Evolutionary conservation across 2,888 invertebrate genomes (phyloP).

Genomic region (Resseliella maxima): DNA sequence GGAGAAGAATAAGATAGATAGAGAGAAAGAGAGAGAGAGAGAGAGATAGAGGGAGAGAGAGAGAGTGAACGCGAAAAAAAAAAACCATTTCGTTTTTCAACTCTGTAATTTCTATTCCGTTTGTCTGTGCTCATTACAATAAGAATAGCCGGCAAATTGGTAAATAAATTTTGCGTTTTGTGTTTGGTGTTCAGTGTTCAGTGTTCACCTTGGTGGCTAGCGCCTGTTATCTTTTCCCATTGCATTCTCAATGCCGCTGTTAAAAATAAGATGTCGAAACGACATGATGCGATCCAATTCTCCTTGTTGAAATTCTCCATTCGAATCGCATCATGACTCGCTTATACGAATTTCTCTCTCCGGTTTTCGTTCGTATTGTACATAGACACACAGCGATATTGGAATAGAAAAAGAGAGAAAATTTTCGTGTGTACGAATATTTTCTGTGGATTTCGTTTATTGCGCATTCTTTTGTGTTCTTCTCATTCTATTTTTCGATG

Average conservation of each 20-base stretch:
- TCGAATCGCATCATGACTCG: not conserved
- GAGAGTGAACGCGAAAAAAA: no score
- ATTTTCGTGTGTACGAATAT: not conserved
- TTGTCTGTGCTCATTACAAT: conserved; percentile 28
- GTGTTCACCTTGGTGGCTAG: not conserved
- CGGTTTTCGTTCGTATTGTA: not conserved
- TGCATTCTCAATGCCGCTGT: not conserved
- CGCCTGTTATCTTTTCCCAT: not conserved
- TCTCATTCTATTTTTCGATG: not conserved
- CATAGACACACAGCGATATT: not conserved
- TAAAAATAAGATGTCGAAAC: not conserved
- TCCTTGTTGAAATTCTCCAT: not conserved
- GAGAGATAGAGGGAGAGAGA: no score
- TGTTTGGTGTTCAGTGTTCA: not conserved
- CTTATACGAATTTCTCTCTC: not conserved
- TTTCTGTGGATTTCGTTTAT: conserved; percentile 36
- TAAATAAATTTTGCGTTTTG: conserved; percentile 11
- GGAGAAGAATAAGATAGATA: no score
- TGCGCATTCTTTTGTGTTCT: conserved; percentile 10
- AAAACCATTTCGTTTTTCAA: not conserved
- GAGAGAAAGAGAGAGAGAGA: no score
- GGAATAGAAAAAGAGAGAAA: not conserved
- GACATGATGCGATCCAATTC: not conserved
- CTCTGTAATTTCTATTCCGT: not conserved
- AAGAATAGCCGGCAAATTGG: conserved; percentile 22